Conservation (phyloP, 2,888 invertebrate genomes). For the Aricia artaxerxes region DNA sequence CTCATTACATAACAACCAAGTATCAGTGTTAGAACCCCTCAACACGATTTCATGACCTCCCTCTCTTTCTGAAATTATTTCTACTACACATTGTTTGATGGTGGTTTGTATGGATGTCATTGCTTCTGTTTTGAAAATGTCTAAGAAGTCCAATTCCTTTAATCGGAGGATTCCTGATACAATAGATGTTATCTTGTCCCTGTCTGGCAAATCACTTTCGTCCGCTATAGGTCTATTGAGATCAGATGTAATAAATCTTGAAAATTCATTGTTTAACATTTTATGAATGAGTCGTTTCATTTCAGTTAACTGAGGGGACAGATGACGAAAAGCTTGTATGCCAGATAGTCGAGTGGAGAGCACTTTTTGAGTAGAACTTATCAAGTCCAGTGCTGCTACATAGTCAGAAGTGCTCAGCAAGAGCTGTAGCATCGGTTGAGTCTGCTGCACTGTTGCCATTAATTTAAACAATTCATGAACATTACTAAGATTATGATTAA, state of each 20-base stretch:
- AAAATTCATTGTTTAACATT: conserved; percentile 97
- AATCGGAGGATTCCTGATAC: conserved; percentile 94
- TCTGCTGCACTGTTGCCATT: conserved; percentile 97
- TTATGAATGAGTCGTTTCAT: conserved; percentile 97
- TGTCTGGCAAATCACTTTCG: conserved; percentile 83
- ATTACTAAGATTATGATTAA: conserved; percentile 82
- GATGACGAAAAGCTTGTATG: conserved; percentile 96
- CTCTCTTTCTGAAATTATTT: conserved; percentile 78
- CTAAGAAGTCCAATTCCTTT: conserved; percentile 93
- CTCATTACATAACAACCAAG: conserved; percentile 82
- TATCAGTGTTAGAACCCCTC: conserved; percentile 69
- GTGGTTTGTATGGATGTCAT: conserved; percentile 92
- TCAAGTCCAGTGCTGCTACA: conserved; percentile 97
- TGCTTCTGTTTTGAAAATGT: conserved; percentile 92
- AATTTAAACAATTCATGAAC: conserved; percentile 89
- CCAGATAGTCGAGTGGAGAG: conserved; percentile 94
- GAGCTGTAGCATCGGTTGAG: conserved; percentile 97
- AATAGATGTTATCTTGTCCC: conserved; percentile 93
- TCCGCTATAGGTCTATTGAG: conserved; percentile 88
- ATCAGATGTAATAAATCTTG: conserved; percentile 93
- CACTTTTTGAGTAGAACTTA: conserved; percentile 97
- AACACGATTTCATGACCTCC: conserved; percentile 70
- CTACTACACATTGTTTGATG: conserved; percentile 93
- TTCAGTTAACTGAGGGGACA: conserved; percentile 97
- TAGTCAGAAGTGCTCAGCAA: conserved; percentile 97